These are phyloP conservation scores for Holocentrus rufus DNA, from an alignment of 2,797 vertebrate genomes.

Conservation along the genomic window DNA sequence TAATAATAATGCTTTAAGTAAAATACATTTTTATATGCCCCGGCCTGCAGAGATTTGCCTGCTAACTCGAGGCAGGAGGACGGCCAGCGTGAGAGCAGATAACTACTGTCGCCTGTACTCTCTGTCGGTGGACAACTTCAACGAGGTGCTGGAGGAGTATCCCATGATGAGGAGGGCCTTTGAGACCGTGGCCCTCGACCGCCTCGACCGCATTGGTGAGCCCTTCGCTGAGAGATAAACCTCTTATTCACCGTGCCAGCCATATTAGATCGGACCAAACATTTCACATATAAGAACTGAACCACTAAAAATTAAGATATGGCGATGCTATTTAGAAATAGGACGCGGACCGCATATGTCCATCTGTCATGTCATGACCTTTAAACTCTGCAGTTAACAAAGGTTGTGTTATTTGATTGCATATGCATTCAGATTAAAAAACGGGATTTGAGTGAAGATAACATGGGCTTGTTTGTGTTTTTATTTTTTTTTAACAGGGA, in stretches of 20 bases:
- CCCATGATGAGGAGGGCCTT: conserved; percentile 99
- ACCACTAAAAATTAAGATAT: neutral
- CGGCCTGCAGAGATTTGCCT: conserved; percentile 91
- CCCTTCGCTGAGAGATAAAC: conserved; percentile 7
- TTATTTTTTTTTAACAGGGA: conserved; percentile 81
- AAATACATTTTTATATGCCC: neutral
- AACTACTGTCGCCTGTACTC: conserved; percentile 98
- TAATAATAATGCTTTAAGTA: conserved; percentile 1
- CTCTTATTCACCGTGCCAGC: neutral
- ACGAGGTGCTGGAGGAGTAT: conserved; percentile 97
- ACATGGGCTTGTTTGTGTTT: neutral
- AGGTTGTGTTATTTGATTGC: neutral
- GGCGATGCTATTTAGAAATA: neutral
- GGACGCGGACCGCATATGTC: neutral
- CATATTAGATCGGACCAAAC: neutral
- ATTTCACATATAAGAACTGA: neutral
- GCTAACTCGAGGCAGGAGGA: conserved; percentile 93
- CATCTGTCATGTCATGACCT: neutral
- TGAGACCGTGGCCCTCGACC: conserved; percentile 95
- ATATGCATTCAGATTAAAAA: no score
- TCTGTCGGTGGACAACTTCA: conserved; percentile 96
- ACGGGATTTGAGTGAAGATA: neutral
- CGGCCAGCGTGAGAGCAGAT: conserved; percentile 93
- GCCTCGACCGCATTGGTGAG: conserved; percentile 96
- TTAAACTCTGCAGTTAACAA: neutral